Conservation (phyloP, 2,888 invertebrate species). For the Cosmorhoe ocellata region DNA sequence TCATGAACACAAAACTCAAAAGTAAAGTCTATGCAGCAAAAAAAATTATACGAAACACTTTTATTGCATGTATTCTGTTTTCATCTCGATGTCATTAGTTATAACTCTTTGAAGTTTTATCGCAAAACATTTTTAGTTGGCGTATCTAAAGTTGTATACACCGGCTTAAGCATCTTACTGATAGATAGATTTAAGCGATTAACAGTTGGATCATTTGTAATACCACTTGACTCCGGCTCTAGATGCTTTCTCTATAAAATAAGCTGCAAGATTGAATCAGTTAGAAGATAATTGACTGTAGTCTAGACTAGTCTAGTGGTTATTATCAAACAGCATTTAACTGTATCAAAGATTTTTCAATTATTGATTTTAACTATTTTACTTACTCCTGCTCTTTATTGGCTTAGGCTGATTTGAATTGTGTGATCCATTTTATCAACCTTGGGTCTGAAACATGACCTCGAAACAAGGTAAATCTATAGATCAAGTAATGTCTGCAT, state of each 20-base stretch:
- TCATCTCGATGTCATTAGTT: constrained; percentile 75
- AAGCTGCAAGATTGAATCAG: not conserved
- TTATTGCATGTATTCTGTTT: constrained; percentile 73
- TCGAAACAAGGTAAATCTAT: constrained; percentile 1
- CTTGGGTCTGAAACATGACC: constrained; percentile 2
- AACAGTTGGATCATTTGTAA: constrained; percentile 18
- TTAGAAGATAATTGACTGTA: too few species aligned
- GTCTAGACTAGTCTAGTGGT: too few species aligned
- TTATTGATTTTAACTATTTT: too few species aligned
- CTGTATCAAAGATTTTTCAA: too few species aligned
- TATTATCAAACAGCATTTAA: too few species aligned
- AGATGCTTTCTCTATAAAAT: not conserved
- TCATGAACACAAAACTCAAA: constrained; percentile 17
- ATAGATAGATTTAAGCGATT: constrained; percentile 32
- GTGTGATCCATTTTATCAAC: constrained; percentile 1
- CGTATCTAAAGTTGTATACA: constrained; percentile 51
- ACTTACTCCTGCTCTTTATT: too few species aligned
- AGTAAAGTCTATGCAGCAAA: constrained; percentile 37
- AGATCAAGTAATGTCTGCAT: not conserved
- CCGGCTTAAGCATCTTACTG: constrained; percentile 52
- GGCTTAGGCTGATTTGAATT: too few species aligned
- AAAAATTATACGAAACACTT: constrained; percentile 67
- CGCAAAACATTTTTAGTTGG: constrained; percentile 67
- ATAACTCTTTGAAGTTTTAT: constrained; percentile 75
- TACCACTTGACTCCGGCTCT: constrained; percentile 9